Conservation (phyloP, 2,888 invertebrate genomes). For the Plagiodera versicolora region DNA sequence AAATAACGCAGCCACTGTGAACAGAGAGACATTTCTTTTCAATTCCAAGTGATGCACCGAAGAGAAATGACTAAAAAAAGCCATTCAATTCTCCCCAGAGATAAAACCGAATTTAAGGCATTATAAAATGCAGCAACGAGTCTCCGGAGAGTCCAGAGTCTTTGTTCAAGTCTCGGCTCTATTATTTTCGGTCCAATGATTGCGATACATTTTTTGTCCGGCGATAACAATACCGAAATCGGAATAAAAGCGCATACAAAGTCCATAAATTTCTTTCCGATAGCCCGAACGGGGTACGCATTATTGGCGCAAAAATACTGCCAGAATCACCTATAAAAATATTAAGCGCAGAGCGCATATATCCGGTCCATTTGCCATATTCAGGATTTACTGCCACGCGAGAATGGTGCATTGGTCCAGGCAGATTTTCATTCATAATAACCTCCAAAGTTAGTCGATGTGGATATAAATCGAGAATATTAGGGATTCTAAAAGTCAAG, state of each 20-base stretch:
- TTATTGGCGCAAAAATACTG: constrained; percentile 11
- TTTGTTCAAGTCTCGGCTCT: neutral
- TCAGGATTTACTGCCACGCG: constrained; percentile 23
- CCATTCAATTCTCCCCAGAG: neutral
- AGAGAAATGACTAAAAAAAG: neutral
- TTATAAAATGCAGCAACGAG: neutral
- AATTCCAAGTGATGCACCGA: neutral
- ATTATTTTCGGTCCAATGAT: neutral
- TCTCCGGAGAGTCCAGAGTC: neutral
- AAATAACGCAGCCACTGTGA: neutral
- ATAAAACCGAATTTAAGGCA: neutral
- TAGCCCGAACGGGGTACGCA: constrained; percentile 4
- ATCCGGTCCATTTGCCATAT: constrained; percentile 29
- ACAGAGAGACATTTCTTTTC: neutral
- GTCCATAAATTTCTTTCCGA: constrained; percentile 7
- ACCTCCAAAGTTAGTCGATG: neutral
- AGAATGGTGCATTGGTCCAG: constrained; percentile 20
- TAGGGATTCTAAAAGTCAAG: too few relatives aligned
- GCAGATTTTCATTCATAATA: constrained; percentile 2
- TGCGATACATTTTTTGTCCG: neutral
- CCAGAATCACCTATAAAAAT: constrained; percentile 16
- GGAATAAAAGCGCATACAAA: constrained; percentile 10
- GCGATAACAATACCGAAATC: neutral
- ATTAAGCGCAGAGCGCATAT: constrained; percentile 16
- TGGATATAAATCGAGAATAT: too few relatives aligned